Conservation (phyloP, 2,888 invertebrate species). For the Andricus quercusramuli region DNA sequence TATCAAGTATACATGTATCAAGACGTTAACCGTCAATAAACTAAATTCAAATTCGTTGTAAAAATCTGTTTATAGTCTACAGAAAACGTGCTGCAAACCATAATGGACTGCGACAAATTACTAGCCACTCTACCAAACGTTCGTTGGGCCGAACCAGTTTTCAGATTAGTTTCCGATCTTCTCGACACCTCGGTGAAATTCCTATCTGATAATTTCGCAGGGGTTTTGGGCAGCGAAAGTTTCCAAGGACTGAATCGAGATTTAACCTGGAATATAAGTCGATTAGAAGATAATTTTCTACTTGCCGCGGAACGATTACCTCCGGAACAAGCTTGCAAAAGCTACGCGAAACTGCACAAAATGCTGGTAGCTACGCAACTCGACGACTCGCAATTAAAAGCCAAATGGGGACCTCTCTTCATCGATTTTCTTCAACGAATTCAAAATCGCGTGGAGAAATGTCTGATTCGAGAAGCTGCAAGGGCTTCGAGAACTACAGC, state of each 20-base stretch:
- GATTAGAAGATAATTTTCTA: slow-evolving; percentile 89
- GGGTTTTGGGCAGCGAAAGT: slow-evolving; percentile 85
- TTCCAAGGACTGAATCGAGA: slow-evolving; percentile 86
- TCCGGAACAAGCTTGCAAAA: slow-evolving; percentile 90
- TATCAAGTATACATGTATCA: too few species aligned
- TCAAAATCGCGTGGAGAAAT: slow-evolving; percentile 85
- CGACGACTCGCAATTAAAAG: slow-evolving; percentile 76
- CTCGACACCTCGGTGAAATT: slow-evolving; percentile 90
- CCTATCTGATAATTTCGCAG: slow-evolving; percentile 88
- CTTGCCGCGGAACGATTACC: slow-evolving; percentile 89
- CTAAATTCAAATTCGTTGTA: not conserved
- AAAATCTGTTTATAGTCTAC: slow-evolving; percentile 80
- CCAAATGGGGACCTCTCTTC: slow-evolving; percentile 81
- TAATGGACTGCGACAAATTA: slow-evolving; percentile 91
- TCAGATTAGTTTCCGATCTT: slow-evolving; percentile 88
- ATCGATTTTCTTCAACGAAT: slow-evolving; percentile 83
- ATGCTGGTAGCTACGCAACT: slow-evolving; percentile 68
- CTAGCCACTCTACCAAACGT: slow-evolving; percentile 88
- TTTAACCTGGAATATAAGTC: slow-evolving; percentile 86
- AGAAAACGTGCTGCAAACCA: slow-evolving; percentile 90
- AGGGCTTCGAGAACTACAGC: slow-evolving; percentile 83
- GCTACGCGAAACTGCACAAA: slow-evolving; percentile 81
- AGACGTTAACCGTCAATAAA: too few species aligned
- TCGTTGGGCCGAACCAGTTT: slow-evolving; percentile 91
- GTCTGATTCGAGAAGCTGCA: slow-evolving; percentile 85